A percentile compares a stretch with the other conserved stretches of the same genome.
These are phyloP conservation scores for Capra hircus DNA, from an alignment of 2,113 vertebrate genomes.

Conservation along the genomic window DNA sequence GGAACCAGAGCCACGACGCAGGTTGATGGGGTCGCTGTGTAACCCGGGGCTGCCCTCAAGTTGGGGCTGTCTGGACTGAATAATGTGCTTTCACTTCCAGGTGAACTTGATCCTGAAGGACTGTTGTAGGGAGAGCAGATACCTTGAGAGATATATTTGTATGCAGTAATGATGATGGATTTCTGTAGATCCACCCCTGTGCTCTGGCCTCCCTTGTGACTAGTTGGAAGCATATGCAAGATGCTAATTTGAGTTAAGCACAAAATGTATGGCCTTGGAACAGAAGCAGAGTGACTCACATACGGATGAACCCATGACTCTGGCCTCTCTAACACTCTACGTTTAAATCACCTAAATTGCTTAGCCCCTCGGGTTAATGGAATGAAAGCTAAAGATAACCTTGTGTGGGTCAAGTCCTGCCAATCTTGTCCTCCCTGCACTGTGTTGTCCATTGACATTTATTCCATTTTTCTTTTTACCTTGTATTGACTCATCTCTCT, in stretches of 20 bases:
- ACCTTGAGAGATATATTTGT: background rate
- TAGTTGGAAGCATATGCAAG: background rate
- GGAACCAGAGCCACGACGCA: background rate
- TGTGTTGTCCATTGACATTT: background rate
- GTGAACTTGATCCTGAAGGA: background rate
- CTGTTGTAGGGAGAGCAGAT: background rate
- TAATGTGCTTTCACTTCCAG: background rate
- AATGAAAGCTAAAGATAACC: background rate
- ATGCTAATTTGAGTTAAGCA: slow-evolving; percentile 27
- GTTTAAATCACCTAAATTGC: background rate
- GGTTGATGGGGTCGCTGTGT: background rate
- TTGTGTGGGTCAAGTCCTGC: background rate
- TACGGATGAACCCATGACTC: background rate
- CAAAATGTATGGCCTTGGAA: background rate
- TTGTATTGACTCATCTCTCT: background rate
- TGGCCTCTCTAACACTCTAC: background rate
- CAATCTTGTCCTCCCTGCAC: background rate
- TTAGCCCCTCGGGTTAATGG: background rate
- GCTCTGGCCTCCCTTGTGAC: background rate
- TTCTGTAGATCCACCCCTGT: background rate
- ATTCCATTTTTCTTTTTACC: background rate
- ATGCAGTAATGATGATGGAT: background rate
- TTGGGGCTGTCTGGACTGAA: background rate
- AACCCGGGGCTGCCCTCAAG: rapidly evolving
- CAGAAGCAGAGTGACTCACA: background rate